Evolutionary conservation across 1,140 invertebrate species (phyloP).

Genomic region (Drosophila virilis): DNA sequence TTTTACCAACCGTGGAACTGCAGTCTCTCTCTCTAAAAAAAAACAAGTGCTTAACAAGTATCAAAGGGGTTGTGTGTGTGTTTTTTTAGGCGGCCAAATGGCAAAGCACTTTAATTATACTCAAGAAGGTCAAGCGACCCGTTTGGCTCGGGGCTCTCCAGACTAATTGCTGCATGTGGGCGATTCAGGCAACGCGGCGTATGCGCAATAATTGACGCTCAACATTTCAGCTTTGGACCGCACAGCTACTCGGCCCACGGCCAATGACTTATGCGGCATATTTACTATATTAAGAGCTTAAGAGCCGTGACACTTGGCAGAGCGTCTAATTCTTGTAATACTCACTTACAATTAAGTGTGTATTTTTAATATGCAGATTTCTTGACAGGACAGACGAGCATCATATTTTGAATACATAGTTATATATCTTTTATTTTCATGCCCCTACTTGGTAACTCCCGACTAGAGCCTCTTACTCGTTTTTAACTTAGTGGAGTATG

Average conservation of each 20-base stretch:
- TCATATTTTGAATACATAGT: no score
- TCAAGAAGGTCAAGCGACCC: constrained; percentile 55
- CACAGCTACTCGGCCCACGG: neutral
- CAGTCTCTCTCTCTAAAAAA: constrained; percentile 40
- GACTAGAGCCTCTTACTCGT: no score
- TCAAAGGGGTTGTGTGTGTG: constrained; percentile 46
- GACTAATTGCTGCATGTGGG: constrained; percentile 34
- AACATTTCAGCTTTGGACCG: constrained; percentile 20
- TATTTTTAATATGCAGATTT: neutral
- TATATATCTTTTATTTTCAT: no score
- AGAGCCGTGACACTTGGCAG: no score
- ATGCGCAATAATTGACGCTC: constrained; percentile 44
- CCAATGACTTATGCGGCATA: constrained; percentile 12
- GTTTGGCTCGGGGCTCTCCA: constrained; percentile 24
- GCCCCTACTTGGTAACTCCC: no score
- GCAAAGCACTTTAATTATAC: constrained; percentile 51
- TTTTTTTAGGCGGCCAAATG: constrained; percentile 44
- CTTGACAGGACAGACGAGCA: no score
- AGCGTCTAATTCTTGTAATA: no score
- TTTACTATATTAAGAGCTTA: no score
- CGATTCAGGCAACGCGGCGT: constrained; percentile 27
- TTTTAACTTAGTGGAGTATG: no score
- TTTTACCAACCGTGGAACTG: constrained; percentile 13
- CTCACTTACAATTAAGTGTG: neutral
- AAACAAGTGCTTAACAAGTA: constrained; percentile 60